Percentiles rank a stretch among this genome's conserved stretches.
phyloP scores from a whole-genome alignment of 2,113 vertebrate species.

The Salvator merianae region DNA sequence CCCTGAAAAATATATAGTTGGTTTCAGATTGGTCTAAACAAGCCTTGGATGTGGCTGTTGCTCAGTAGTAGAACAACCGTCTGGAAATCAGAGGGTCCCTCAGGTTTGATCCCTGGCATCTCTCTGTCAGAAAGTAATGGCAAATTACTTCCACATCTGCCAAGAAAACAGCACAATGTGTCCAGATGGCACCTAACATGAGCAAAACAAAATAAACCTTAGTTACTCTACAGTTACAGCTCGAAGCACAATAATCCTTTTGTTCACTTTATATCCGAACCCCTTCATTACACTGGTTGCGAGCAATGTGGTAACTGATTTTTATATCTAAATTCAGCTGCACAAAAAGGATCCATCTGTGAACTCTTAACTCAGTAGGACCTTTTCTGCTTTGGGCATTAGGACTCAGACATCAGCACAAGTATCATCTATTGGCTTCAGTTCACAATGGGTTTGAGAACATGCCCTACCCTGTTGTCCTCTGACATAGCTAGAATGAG shows the following conservation, averaged over 20 bases:
- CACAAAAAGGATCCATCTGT: not conserved
- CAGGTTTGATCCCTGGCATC: too few species aligned
- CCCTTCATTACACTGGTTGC: not conserved
- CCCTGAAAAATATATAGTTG: too few species aligned
- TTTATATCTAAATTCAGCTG: not conserved
- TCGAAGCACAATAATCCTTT: not conserved
- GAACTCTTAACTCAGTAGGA: not conserved
- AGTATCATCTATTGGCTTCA: too few species aligned
- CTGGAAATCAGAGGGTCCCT: too few species aligned
- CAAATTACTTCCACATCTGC: too few species aligned
- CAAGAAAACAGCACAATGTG: too few species aligned
- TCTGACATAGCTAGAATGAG: not conserved
- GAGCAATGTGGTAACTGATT: not conserved
- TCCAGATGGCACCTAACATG: too few species aligned
- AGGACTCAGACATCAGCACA: not conserved
- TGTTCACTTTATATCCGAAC: not conserved
- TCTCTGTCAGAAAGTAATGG: too few species aligned
- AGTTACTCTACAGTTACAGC: not conserved
- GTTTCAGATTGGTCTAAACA: too few species aligned
- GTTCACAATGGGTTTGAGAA: too few species aligned
- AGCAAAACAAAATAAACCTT: not conserved
- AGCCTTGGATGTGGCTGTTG: too few species aligned
- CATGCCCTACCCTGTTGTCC: not conserved
- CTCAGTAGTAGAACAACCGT: too few species aligned
- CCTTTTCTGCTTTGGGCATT: not conserved